These are phyloP conservation scores for Zaprionus camerounensis DNA, from an alignment of 1,140 invertebrate species.

Conservation along the genomic window DNA sequence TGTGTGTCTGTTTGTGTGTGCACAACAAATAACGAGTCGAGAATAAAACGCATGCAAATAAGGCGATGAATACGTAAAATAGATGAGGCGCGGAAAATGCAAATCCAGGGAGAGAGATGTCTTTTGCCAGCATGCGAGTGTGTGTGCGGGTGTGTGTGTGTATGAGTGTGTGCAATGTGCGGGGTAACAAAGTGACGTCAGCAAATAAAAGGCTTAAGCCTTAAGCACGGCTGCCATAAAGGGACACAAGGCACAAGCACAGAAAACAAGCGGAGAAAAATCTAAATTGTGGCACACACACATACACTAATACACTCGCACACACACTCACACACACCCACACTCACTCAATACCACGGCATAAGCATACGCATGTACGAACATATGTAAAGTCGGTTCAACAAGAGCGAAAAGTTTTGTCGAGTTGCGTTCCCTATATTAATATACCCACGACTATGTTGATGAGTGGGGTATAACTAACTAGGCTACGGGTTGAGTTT, in stretches of 20 bases:
- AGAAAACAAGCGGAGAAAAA: slow-evolving; percentile 8
- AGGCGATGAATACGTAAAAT: slow-evolving; percentile 77
- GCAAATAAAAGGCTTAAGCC: slow-evolving; percentile 47
- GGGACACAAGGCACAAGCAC: slow-evolving; percentile 15
- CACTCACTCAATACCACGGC: background rate
- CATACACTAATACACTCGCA: background rate
- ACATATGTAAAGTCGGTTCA: slow-evolving; percentile 38
- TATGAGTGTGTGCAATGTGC: background rate
- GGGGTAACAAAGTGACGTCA: slow-evolving; percentile 27
- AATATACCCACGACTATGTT: background rate
- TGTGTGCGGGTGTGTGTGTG: background rate
- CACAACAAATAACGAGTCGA: slow-evolving; percentile 52
- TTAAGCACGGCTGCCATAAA: slow-evolving; percentile 36
- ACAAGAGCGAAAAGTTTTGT: slow-evolving; percentile 20
- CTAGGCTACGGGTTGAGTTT: background rate
- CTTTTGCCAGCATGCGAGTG: background rate
- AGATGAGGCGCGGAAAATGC: slow-evolving; percentile 73
- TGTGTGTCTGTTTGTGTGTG: slow-evolving; percentile 17
- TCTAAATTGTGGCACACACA: slow-evolving; percentile 22
- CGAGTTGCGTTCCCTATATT: background rate
- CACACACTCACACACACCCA: background rate
- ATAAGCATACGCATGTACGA: slow-evolving; percentile 9
- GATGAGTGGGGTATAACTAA: background rate
- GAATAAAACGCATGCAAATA: slow-evolving; percentile 76
- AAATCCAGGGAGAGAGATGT: slow-evolving; percentile 41